Evolutionary conservation across 2,113 vertebrate genomes (phyloP).

Genomic region (Heloderma charlesbogerti): DNA sequence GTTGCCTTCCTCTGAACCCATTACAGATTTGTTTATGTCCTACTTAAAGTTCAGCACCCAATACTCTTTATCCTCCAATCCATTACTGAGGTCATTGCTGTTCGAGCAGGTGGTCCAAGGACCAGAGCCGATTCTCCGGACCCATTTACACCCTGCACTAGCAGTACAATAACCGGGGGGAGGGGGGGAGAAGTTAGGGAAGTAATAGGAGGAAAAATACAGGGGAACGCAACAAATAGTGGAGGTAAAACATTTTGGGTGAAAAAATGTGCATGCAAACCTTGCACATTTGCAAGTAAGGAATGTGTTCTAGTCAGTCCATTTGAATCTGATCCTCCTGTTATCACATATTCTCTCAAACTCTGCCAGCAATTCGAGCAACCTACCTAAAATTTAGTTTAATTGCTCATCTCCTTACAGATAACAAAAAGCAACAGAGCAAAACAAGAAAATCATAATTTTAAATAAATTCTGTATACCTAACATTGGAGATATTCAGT

Average conservation of each 20-base stretch:
- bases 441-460: not conserved
- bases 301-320: not conserved
- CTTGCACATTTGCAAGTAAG: not conserved
- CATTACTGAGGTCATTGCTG: not conserved
- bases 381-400: not conserved
- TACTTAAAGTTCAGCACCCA: not conserved
- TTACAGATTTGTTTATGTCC: not conserved
- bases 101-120: not conserved
- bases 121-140: no score
- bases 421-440: slow-evolving; percentile 1
- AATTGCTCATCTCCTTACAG: slow-evolving; percentile 2
- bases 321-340: not conserved
- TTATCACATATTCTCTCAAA: not conserved
- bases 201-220: not conserved
- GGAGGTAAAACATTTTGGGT: not conserved
- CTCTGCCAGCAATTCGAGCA: not conserved
- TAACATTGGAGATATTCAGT: not conserved
- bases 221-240: not conserved
- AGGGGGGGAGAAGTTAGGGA: no score
- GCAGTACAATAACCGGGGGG: not conserved
- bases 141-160: not conserved
- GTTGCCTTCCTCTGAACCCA: no score
- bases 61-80: not conserved
- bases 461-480: slow-evolving; percentile 11
- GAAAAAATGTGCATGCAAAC: not conserved